Conservation (phyloP, 2,888 invertebrate genomes). For the Tortricodes alternella region DNA sequence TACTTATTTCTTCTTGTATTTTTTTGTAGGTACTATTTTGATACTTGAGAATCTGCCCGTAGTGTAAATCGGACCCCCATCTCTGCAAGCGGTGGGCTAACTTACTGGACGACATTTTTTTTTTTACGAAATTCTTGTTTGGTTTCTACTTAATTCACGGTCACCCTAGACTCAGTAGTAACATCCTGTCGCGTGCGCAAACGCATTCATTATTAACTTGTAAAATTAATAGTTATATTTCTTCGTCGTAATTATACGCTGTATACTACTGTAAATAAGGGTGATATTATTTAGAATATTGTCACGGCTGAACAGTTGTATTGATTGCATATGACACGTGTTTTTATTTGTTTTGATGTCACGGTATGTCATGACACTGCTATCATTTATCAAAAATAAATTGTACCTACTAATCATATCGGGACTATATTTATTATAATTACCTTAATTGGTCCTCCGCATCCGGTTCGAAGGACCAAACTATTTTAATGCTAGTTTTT, state of each 20-base stretch:
- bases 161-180: no score
- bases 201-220: conserved; percentile 5
- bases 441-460: background rate
- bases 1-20: no score
- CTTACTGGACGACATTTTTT: no score
- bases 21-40: no score
- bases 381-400: conserved; percentile 11
- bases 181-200: conserved; percentile 13
- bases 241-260: background rate
- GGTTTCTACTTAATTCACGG: no score
- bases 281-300: background rate
- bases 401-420: background rate
- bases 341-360: conserved; percentile 30
- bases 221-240: conserved; percentile 12
- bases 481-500: background rate
- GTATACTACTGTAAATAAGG: background rate
- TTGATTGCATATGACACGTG: conserved; percentile 26
- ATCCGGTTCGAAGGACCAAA: background rate
- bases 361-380: conserved; percentile 18
- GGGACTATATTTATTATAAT: background rate
- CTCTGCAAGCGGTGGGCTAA: no score
- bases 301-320: conserved; percentile 8
- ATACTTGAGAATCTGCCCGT: no score
- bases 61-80: no score
- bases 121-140: no score